Base-by-base conservation (phyloP, 1,140 invertebrate genomes). In the Aphaenogaster rudis region DNA sequence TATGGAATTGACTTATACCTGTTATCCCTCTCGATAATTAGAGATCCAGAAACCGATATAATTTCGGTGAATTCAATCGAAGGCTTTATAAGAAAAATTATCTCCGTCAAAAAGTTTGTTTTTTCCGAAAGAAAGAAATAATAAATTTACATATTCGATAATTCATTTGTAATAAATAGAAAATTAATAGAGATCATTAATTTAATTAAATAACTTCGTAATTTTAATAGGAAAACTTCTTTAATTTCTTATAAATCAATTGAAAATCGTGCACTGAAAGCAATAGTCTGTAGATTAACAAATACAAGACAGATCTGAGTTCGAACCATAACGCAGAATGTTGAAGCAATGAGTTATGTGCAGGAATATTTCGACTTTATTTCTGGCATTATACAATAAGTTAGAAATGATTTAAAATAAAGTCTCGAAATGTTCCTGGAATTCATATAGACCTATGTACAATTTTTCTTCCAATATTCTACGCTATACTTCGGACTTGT, bases 11-110 rank as follows among this genome's bases (percentile, higher is more conserved):
- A 74, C 17, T 69, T 52, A 69, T 71, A 45, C 15, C 28, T 36
- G 28, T 74, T 61, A 4, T 21, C 8, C 17, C 9, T 71, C 8
- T 50, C 66, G 42, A 69, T 11, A 74, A 61, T 74, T 15, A 81
- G 15, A 6, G 42, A 80, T 80, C n/a, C 21, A 21, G 54, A 76
- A 72, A 82, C 52, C 80, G 69, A 74, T 52, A 61, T 84, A 76
- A 84, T 74, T 76, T 84, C 33, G 2, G 8, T 39, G 59, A 50
- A 71, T 39, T n/a, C n/a, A 64, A n/a, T 64, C 57, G 13, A 84
- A 76, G 17, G 15, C 0, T 45, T 57, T 4, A 5, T 15, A 52
- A 81, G 15, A 80, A 45, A 67, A 57, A 21, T 42, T 45, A 71
- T 1, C 13, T n/a, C 15, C 21, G 4, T 59, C 2, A 71, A 7